Evolutionary conservation across 2,113 vertebrate species (phyloP).

Genomic region (Pagrus major): DNA sequence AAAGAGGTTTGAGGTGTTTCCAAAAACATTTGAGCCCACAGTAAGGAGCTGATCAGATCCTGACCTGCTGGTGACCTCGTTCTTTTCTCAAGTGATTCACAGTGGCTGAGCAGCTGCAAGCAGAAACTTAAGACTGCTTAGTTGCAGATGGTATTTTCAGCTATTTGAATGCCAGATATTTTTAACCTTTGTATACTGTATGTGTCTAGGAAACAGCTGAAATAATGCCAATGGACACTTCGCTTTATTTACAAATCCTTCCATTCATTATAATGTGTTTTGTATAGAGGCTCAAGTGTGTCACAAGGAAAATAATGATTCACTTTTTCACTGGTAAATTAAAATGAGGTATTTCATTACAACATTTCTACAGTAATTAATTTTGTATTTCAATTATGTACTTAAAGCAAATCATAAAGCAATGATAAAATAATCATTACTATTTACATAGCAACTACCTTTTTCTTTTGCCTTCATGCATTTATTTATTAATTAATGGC

Average conservation of each 20-base stretch:
- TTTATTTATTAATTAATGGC: no score
- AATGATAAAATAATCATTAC: background rate
- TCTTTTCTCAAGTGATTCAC: background rate
- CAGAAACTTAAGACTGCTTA: slow-evolving; percentile 21
- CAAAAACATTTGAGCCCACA: background rate
- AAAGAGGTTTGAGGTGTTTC: background rate
- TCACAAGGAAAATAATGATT: background rate
- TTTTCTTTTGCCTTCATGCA: no score
- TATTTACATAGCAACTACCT: no score
- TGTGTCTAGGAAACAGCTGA: background rate
- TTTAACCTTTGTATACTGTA: background rate
- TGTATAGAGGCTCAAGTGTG: slow-evolving; percentile 4
- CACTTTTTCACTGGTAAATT: background rate
- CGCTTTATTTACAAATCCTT: background rate
- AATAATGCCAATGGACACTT: slow-evolving; percentile 44
- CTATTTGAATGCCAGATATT: slow-evolving; percentile 5
- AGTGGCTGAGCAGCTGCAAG: slow-evolving; percentile 17
- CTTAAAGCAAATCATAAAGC: background rate
- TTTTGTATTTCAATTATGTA: background rate
- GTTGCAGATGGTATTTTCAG: slow-evolving; percentile 25
- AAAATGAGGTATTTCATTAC: background rate
- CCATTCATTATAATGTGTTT: background rate
- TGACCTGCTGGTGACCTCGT: slow-evolving; percentile 5
- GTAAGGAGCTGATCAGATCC: background rate
- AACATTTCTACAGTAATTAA: background rate